A percentile compares a stretch with the other conserved stretches of the same genome.
These are phyloP conservation scores for Hirtodrosophila duncani DNA, from an alignment of 2,888 invertebrate species.

Conservation along the genomic window DNA sequence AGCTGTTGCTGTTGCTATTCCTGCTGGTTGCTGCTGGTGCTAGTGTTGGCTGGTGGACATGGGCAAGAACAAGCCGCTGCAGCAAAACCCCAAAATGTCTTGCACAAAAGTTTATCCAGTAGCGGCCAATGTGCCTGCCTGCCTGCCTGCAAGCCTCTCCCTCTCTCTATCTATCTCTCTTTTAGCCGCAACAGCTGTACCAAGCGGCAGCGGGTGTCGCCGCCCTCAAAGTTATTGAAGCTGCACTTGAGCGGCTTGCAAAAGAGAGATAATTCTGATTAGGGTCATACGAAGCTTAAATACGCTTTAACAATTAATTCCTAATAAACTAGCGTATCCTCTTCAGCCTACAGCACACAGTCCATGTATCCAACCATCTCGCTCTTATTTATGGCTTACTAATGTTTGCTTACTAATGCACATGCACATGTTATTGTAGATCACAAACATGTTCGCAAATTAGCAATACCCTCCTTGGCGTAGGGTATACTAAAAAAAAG, in stretches of 20 bases:
- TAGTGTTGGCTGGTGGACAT: constrained; percentile 35
- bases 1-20: constrained; percentile 28
- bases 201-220: constrained; percentile 34
- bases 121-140: no score
- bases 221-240: constrained; percentile 39
- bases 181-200: constrained; percentile 54
- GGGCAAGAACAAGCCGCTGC: constrained; percentile 28
- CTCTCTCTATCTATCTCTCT: constrained; percentile 9
- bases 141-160: no score
- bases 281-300: neutral
- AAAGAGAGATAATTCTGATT: neutral
- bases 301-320: constrained; percentile 22
- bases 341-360: no score
- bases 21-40: constrained; percentile 48
- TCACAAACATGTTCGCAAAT: no score
- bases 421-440: no score
- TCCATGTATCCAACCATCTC: no score
- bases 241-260: constrained; percentile 27
- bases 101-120: constrained; percentile 52
- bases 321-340: no score
- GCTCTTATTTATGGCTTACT: no score
- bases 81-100: constrained; percentile 50
- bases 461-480: constrained; percentile 4
- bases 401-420: no score
- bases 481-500: constrained; percentile 13